phyloP scores from a whole-genome alignment of 2,113 vertebrate species.

The Siniperca knerii region DNA sequence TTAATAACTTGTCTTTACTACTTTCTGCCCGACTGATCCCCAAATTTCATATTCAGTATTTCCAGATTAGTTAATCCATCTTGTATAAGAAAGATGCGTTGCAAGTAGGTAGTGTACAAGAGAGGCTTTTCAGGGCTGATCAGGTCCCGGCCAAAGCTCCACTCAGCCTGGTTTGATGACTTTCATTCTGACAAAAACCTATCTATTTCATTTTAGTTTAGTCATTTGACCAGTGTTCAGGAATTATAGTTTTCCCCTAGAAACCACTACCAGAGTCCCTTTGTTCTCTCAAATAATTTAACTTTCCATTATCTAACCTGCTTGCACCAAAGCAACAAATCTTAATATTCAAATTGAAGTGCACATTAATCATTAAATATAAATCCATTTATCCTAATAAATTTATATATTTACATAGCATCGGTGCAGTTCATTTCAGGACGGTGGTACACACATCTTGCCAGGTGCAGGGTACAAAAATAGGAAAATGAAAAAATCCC shows the following conservation, averaged over 20 bases:
- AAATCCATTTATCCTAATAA: constrained; percentile 63
- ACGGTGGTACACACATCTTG: constrained; percentile 30
- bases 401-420: constrained; percentile 61
- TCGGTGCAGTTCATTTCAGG: constrained; percentile 47
- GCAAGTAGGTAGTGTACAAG: constrained; percentile 47
- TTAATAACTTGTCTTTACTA: constrained; percentile 45
- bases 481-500: constrained; percentile 66
- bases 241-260: not conserved
- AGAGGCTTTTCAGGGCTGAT: constrained; percentile 47
- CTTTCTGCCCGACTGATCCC: constrained; percentile 40
- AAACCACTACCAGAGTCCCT: not conserved
- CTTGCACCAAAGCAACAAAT: constrained; percentile 39
- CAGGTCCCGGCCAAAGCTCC: constrained; percentile 33
- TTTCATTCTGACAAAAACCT: constrained; percentile 15
- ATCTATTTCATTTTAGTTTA: constrained; percentile 19
- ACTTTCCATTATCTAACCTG: constrained; percentile 32
- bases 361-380: constrained; percentile 53
- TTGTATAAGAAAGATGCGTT: constrained; percentile 45
- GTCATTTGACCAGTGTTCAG: constrained; percentile 2
- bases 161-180: constrained; percentile 8
- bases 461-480: constrained; percentile 75
- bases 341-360: constrained; percentile 34
- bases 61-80: constrained; percentile 52
- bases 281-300: constrained; percentile 12
- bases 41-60: constrained; percentile 46